Base-by-base conservation (phyloP, 2,888 invertebrate genomes). In the Barypeithes pellucidus region DNA sequence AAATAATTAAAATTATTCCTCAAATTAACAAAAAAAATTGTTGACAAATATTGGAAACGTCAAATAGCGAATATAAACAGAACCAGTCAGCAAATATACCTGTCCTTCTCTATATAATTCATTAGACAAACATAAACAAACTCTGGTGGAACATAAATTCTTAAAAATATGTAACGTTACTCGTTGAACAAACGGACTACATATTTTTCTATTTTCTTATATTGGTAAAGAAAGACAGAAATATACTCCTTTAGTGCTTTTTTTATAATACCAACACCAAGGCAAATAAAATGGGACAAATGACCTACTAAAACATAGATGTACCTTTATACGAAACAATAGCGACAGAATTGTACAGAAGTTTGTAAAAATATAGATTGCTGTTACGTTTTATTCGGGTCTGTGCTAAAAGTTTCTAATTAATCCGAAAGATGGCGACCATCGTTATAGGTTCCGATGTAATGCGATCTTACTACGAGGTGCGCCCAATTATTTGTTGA, bases 1-100 rank as follows among this genome's bases (percentile, higher is more conserved):
- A 29, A 50, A 4, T 36, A 33, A 33, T 29, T 22, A 57, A 57
- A 36, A 52, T 8, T 14, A 29, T 2, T 8, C 16, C 11, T 29
- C 16, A 33, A 57, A 29, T 14, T 33, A 18, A 16, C 8, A 11
- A 9, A 33, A 57, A 16, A 16, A 16, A 36, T 33, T 54, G 54
- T 57, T 16, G 54, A 33, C 18, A 33, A 57, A 24, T 52, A 14
- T 20, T 11, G 1, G 24, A 52, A 57, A 33, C 22, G 54, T 29
- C 52, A 52, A 29, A 57, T n/a, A n/a, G n/a, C n/a, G n/a, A n/a
- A n/a, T n/a, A n/a, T n/a, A n/a, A n/a, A n/a, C n/a, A n/a, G n/a
- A n/a, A n/a, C n/a, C n/a, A n/a, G n/a, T n/a, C n/a, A n/a, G n/a
- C n/a, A n/a, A n/a, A n/a, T n/a, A n/a, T 12, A 9, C 9, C 36